phyloP scores from a whole-genome alignment of 2,113 vertebrate species.

The Anseranas semipalmata region DNA sequence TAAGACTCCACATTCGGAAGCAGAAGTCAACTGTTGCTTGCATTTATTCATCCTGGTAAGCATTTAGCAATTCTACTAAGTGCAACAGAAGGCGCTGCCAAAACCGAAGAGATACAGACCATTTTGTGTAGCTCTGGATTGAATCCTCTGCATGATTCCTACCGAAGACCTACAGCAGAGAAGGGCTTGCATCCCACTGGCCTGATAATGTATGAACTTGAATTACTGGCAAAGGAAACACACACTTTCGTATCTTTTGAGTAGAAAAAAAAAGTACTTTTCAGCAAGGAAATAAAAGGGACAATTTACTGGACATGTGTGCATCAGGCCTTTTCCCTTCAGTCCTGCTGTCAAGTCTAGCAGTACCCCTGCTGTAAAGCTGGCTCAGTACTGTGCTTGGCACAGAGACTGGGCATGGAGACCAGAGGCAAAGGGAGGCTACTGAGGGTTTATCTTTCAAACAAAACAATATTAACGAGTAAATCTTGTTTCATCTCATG shows the following conservation, averaged over 20 bases:
- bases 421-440: not conserved
- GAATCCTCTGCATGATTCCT: not conserved
- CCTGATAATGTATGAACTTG: not conserved
- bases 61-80: not conserved
- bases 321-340: not conserved
- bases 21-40: not conserved
- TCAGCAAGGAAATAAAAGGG: not conserved
- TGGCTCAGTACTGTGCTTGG: conserved; percentile 1
- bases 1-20: not conserved
- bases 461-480: not conserved
- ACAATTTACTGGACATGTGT: not conserved
- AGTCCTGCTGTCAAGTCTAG: not conserved
- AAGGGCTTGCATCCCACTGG: not conserved
- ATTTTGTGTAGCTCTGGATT: not conserved
- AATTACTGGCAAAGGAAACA: not conserved
- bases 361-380: conserved; percentile 28
- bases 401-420: not conserved
- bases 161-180: not conserved
- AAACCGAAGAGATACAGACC: not conserved
- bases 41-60: not conserved
- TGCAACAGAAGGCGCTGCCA: conserved; percentile 17
- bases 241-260: not conserved
- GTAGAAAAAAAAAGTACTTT: not conserved
- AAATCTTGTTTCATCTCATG: not conserved
- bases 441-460: not conserved